Evolutionary conservation across 2,888 invertebrate species (phyloP).

Genomic region (Notodonta ziczac): DNA sequence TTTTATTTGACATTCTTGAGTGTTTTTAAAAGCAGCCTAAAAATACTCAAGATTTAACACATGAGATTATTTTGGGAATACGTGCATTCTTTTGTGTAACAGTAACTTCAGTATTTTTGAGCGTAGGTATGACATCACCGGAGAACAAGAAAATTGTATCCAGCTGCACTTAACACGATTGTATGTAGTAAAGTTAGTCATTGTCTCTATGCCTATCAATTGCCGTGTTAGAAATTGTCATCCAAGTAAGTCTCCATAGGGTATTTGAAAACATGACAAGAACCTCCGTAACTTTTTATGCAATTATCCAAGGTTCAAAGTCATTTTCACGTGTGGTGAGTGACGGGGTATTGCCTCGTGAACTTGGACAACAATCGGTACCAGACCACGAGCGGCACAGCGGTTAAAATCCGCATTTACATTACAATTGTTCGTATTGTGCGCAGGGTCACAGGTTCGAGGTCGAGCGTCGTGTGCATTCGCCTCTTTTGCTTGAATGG

Average conservation of each 20-base stretch:
- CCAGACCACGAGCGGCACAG: slow-evolving; percentile 59
- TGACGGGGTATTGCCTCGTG: slow-evolving; percentile 16
- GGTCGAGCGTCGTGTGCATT: slow-evolving; percentile 63
- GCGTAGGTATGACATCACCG: background rate
- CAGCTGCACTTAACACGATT: background rate
- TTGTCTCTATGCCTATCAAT: too few species aligned
- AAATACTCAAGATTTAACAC: slow-evolving; percentile 11
- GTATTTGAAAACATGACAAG: too few species aligned
- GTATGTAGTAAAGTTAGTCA: too few species aligned
- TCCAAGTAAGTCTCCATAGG: too few species aligned
- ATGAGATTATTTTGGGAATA: slow-evolving; percentile 13
- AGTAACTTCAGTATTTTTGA: slow-evolving; percentile 2
- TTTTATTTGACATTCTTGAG: slow-evolving; percentile 20
- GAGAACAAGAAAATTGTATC: too few species aligned
- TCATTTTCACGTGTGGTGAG: slow-evolving; percentile 29
- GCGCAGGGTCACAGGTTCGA: slow-evolving; percentile 79
- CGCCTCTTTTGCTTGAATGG: slow-evolving; percentile 52
- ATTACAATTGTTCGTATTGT: slow-evolving; percentile 77
- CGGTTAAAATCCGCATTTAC: slow-evolving; percentile 69
- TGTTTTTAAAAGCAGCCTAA: slow-evolving; percentile 17
- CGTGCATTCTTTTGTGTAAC: slow-evolving; percentile 19
- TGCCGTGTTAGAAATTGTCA: too few species aligned
- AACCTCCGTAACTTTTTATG: background rate
- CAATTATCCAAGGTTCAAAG: background rate
- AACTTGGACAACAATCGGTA: slow-evolving; percentile 58